Conservation (phyloP, 2,888 invertebrate genomes). For the Petrolisthes cinctipes region DNA sequence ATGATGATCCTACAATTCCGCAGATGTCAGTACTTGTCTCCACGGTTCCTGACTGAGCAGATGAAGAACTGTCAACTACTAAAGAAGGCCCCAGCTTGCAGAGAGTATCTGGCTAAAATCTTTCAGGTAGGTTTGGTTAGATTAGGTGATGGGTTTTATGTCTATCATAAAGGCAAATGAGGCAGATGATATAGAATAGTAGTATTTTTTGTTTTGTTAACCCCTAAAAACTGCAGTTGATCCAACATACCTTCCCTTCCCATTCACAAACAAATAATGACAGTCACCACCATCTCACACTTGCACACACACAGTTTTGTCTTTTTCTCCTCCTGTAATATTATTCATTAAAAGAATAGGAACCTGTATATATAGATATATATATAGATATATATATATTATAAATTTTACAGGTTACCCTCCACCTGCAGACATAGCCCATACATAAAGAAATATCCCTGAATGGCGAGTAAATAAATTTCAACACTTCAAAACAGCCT, state of each 20-base stretch:
- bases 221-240: not conserved
- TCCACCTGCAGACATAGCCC: no score
- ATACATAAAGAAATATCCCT: no score
- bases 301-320: no score
- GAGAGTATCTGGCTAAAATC: constrained; percentile 89
- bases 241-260: not conserved
- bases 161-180: no score
- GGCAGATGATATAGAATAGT: not conserved
- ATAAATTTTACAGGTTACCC: no score
- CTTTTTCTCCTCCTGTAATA: no score
- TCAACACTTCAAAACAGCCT: no score
- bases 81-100: constrained; percentile 87
- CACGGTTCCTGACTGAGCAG: constrained; percentile 90
- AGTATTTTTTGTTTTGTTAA: not conserved
- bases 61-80: constrained; percentile 90
- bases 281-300: no score
- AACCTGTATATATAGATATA: not conserved
- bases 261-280: no score
- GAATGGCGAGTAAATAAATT: no score
- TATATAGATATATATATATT: not conserved
- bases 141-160: no score
- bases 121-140: constrained; percentile 76
- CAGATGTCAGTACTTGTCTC: constrained; percentile 87
- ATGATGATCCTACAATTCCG: not conserved
- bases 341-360: no score